Evolutionary conservation across 2,113 vertebrate genomes (phyloP).

Genomic region (Oncorhynchus clarkii): DNA sequence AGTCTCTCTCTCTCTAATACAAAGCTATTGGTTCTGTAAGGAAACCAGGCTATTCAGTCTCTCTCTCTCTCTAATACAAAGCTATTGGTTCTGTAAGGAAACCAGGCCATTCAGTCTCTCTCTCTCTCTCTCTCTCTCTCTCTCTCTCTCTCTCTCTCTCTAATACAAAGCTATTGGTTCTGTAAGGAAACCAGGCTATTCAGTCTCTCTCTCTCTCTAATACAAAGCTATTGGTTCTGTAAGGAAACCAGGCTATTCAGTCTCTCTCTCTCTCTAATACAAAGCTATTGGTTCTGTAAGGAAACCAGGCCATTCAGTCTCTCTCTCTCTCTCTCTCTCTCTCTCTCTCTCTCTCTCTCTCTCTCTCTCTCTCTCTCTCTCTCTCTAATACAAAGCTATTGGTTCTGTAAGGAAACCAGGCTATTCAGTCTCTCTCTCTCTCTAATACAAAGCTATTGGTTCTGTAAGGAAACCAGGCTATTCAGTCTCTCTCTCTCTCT

Average conservation of each 20-base stretch:
- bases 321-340: conserved; percentile 6
- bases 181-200: conserved; percentile 45
- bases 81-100: conserved; percentile 48
- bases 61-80: background rate
- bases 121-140: no score
- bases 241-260: no score
- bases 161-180: conserved; percentile 34
- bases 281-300: conserved; percentile 42
- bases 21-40: no score
- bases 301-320: conserved; percentile 45
- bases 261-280: background rate
- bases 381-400: background rate
- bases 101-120: conserved; percentile 43
- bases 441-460: background rate
- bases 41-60: background rate
- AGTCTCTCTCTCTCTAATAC: no score
- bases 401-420: no score
- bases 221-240: no score
- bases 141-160: background rate
- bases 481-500: background rate
- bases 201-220: conserved; percentile 39
- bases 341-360: no score
- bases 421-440: conserved; percentile 13
- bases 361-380: no score
- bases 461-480: no score